A percentile compares a stretch with the other conserved stretches of the same genome.
These are phyloP conservation scores for Diacarnus erythraeanus DNA, from an alignment of 37 sponge, comb jelly and placozoan species.

Conservation along the genomic window DNA sequence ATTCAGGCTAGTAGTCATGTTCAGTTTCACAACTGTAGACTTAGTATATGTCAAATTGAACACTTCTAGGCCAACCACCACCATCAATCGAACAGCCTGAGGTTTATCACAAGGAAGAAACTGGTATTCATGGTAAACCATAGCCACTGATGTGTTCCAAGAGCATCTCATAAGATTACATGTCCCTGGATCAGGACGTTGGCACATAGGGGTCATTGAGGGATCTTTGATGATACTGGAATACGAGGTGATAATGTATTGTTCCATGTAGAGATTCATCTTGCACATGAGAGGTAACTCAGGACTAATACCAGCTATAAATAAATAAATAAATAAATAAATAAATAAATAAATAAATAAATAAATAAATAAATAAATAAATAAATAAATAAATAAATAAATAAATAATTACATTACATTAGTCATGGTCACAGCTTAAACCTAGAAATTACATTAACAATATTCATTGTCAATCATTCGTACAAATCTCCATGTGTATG, in stretches of 20 bases:
- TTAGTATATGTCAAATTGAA: background rate
- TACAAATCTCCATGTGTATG: too few relatives aligned
- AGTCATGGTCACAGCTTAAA: too few relatives aligned
- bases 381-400: too few relatives aligned
- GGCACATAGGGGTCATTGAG: background rate
- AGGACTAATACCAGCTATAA: too few relatives aligned
- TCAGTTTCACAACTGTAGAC: background rate
- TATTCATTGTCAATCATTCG: too few relatives aligned
- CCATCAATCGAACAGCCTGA: background rate
- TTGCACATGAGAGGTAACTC: background rate
- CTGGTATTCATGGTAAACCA: background rate
- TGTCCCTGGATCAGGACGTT: background rate
- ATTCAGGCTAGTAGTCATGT: background rate
- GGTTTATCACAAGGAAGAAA: background rate
- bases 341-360: too few relatives aligned
- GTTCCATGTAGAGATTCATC: constrained; percentile 13
- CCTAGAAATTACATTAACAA: too few relatives aligned
- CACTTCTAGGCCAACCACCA: background rate
- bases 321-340: too few relatives aligned
- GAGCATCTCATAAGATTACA: background rate
- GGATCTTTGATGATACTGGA: background rate
- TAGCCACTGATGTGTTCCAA: background rate
- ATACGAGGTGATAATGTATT: background rate
- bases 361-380: too few relatives aligned
- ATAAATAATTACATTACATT: too few relatives aligned